These are phyloP conservation scores for Procambarus virginalis DNA, from an alignment of 1,140 invertebrate species.

Conservation along the genomic window DNA sequence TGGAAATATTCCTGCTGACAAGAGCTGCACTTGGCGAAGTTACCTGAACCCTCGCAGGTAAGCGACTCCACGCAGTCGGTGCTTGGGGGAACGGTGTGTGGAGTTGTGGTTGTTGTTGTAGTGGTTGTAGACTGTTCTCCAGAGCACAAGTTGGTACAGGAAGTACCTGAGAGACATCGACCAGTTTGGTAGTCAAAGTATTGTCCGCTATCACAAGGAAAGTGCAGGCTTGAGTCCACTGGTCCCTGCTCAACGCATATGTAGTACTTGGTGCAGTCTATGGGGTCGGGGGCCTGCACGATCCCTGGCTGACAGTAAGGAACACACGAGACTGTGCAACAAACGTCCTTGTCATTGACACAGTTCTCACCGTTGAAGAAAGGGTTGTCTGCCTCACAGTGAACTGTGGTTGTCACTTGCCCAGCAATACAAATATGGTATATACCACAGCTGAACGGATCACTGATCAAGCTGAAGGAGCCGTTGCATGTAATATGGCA, in stretches of 20 bases:
- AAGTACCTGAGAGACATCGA: background rate
- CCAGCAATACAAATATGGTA: background rate
- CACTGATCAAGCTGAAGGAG: background rate
- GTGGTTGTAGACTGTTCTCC: too few species aligned
- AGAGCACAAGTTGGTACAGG: background rate
- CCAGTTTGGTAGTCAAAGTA: background rate
- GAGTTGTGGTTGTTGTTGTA: too few species aligned
- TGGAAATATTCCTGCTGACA: conserved; percentile 7
- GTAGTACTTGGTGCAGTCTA: conserved; percentile 38
- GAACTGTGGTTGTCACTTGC: background rate
- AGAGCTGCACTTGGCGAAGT: background rate
- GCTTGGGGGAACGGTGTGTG: background rate
- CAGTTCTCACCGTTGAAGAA: background rate
- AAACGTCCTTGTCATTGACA: background rate
- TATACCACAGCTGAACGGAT: background rate
- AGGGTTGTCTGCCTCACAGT: background rate
- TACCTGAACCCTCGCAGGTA: background rate
- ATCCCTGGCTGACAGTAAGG: background rate
- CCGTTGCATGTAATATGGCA: conserved; percentile 20
- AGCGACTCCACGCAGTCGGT: background rate
- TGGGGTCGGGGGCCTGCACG: background rate
- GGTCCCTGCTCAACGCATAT: conserved; percentile 15
- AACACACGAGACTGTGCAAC: background rate
- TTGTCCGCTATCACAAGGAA: background rate
- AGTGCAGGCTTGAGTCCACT: background rate